These are phyloP conservation scores for Sipha flava DNA, from an alignment of 1,140 invertebrate species.

Conservation along the genomic window DNA sequence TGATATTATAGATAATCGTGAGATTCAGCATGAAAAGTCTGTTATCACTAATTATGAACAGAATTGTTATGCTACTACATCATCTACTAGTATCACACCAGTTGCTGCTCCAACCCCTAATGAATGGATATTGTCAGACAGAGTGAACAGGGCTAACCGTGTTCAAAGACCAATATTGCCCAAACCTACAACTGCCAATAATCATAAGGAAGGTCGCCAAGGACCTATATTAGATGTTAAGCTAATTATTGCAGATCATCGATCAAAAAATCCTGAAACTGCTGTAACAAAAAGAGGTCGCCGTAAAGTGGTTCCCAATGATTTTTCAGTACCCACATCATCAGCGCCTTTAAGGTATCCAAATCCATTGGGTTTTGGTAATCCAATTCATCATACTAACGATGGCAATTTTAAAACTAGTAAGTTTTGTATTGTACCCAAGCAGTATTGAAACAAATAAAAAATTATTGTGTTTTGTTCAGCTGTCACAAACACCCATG, in stretches of 20 bases:
- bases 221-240: slow-evolving; percentile 69
- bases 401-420: slow-evolving; percentile 11
- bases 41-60: not conserved
- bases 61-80: not conserved
- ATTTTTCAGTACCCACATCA: slow-evolving; percentile 43
- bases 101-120: not conserved
- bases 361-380: slow-evolving; percentile 17
- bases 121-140: slow-evolving; percentile 8
- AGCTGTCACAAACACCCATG: slow-evolving; percentile 33
- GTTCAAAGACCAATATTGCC: slow-evolving; percentile 35
- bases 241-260: slow-evolving; percentile 71
- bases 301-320: slow-evolving; percentile 42
- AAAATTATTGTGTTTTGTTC: slow-evolving; percentile 2
- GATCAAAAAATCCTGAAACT: slow-evolving; percentile 36
- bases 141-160: not conserved
- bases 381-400: not conserved
- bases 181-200: slow-evolving; percentile 26
- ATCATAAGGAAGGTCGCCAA: slow-evolving; percentile 53
- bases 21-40: not conserved
- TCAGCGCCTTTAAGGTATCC: slow-evolving; percentile 9
- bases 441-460: no score
- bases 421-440: not conserved
- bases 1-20: slow-evolving; percentile 6
- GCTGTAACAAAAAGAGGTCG: slow-evolving; percentile 41
- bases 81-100: not conserved